Percentiles rank a stretch among this genome's conserved stretches.
Conservation (phyloP, 2,888 invertebrate genomes). For the Papilio gigon region DNA sequence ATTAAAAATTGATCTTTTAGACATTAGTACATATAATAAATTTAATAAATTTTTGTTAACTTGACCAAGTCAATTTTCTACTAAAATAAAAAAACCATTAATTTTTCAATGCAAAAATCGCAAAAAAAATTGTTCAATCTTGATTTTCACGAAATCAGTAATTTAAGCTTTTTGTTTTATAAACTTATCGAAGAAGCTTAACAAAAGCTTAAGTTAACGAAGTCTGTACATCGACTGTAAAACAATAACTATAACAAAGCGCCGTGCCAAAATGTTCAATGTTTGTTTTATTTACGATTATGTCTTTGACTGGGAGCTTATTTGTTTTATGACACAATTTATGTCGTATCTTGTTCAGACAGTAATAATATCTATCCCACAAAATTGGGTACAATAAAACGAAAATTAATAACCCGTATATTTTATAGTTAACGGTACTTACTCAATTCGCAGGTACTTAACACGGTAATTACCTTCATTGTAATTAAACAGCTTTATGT, state of each 20-base stretch:
- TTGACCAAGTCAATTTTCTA: background rate
- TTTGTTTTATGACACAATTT: constrained; percentile 24
- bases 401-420: constrained; percentile 36
- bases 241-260: constrained; percentile 8
- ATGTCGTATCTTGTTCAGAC: constrained; percentile 18
- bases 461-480: constrained; percentile 3
- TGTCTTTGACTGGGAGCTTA: constrained; percentile 17
- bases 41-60: too few species aligned
- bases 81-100: background rate
- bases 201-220: constrained; percentile 4
- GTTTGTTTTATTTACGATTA: constrained; percentile 24
- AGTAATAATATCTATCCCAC: constrained; percentile 20
- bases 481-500: constrained; percentile 7
- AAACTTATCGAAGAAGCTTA: background rate
- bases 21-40: too few species aligned
- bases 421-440: constrained; percentile 29
- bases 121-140: background rate
- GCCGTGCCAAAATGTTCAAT: constrained; percentile 6
- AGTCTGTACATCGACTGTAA: constrained; percentile 5
- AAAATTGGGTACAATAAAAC: constrained; percentile 32
- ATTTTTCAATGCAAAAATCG: background rate
- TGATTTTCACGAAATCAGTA: background rate
- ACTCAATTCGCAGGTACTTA: constrained; percentile 21
- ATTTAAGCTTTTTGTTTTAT: background rate
- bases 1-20: too few species aligned